A percentile compares a stretch with the other conserved stretches of the same genome.
These are phyloP conservation scores for Parazoanthus atlanticus DNA, from an alignment of 92 coral and sea anemone genomes.

Conservation along the genomic window DNA sequence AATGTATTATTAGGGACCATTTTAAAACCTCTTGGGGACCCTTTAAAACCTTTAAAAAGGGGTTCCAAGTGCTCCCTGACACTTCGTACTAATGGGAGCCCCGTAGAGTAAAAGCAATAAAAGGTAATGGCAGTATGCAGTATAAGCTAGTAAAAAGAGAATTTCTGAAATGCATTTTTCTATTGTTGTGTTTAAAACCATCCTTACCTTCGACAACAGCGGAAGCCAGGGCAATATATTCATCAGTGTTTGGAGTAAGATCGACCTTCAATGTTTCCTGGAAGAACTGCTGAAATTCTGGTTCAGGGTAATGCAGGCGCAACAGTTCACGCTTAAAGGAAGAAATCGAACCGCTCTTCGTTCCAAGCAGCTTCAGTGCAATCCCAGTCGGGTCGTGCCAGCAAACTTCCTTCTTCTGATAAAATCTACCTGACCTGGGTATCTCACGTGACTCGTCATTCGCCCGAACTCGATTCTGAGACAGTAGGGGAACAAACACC, in stretches of 20 bases:
- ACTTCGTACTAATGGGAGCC: too few species aligned
- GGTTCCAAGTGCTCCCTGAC: too few species aligned
- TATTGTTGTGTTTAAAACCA: too few species aligned
- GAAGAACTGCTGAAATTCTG: constrained; percentile 51
- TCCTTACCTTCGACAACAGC: constrained; percentile 56
- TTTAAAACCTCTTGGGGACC: too few species aligned
- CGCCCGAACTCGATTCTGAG: not conserved
- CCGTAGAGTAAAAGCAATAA: too few species aligned
- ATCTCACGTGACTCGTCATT: not conserved
- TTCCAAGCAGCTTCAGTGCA: constrained; percentile 32
- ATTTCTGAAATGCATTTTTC: too few species aligned
- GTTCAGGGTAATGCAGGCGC: constrained; percentile 51
- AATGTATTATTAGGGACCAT: too few species aligned
- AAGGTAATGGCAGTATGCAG: too few species aligned
- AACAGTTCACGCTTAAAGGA: constrained; percentile 65
- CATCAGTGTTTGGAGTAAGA: constrained; percentile 78
- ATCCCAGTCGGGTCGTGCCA: constrained; percentile 89
- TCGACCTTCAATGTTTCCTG: constrained; percentile 63
- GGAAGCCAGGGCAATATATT: constrained; percentile 81
- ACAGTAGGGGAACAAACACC: constrained; percentile 65
- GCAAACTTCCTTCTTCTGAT: constrained; percentile 71
- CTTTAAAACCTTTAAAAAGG: too few species aligned
- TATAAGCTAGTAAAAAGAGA: too few species aligned
- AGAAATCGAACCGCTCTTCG: constrained; percentile 9
- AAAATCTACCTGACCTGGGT: constrained; percentile 54